Percentiles rank a stretch among this genome's conserved stretches.
Conservation (phyloP, 2,888 invertebrate species). For the Dioctria linearis region DNA sequence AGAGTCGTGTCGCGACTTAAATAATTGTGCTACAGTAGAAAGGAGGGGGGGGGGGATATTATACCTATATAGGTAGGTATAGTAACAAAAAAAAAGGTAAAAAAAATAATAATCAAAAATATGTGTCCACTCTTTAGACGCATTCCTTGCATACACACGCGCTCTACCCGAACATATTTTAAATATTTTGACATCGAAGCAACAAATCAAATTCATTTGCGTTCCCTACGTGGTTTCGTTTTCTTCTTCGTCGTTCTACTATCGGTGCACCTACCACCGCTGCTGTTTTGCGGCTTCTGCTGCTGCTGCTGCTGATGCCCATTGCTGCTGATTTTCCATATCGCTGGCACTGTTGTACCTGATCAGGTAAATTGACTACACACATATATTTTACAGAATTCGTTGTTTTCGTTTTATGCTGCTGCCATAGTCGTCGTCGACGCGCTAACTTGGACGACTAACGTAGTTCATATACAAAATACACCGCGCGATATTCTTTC, state of each 20-base stretch:
- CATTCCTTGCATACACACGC: slow-evolving; percentile 59
- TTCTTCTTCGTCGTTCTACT: background rate
- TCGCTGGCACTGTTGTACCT: slow-evolving; percentile 49
- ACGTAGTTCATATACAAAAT: slow-evolving; percentile 3
- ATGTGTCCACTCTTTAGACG: slow-evolving; percentile 58
- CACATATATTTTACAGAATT: slow-evolving; percentile 51
- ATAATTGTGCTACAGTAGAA: background rate
- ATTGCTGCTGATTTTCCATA: slow-evolving; percentile 51
- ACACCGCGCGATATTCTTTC: slow-evolving; percentile 46
- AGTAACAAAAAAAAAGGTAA: background rate
- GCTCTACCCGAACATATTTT: slow-evolving; percentile 58
- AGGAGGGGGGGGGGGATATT: background rate
- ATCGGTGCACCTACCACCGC: slow-evolving; percentile 31
- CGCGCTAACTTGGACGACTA: slow-evolving; percentile 30
- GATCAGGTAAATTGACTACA: slow-evolving; percentile 53
- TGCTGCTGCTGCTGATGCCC: slow-evolving; percentile 25
- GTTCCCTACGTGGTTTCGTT: slow-evolving; percentile 44
- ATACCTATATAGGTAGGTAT: too few species aligned
- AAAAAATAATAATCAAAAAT: slow-evolving; percentile 9
- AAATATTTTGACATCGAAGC: slow-evolving; percentile 59
- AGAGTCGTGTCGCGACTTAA: background rate
- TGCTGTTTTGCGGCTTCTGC: slow-evolving; percentile 42
- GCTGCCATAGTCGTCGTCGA: slow-evolving; percentile 6
- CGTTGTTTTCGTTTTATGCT: slow-evolving; percentile 39
- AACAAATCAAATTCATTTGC: slow-evolving; percentile 59